phyloP scores from a whole-genome alignment of 2,113 vertebrate genomes.

The Gymnobelideus leadbeateri region DNA sequence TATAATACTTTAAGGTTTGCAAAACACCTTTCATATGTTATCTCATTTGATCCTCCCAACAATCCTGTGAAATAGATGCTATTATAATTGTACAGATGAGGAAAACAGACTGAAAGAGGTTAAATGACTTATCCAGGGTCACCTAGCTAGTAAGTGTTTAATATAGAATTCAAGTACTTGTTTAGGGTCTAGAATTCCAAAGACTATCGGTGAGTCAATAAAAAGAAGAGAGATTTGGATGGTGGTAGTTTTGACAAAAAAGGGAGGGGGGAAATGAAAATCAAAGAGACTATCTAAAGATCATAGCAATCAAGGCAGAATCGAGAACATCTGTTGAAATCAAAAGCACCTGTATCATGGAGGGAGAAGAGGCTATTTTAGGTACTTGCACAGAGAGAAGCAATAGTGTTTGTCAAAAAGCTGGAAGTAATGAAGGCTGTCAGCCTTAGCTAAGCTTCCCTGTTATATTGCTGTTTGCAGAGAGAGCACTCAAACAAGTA shows the following conservation, averaged over 20 bases:
- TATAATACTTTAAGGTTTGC: not conserved
- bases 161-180: not conserved
- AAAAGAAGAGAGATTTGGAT: not conserved
- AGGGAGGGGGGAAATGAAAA: not conserved
- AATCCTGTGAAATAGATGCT: not conserved
- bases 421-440: not conserved
- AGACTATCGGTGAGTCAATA: not conserved
- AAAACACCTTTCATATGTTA: not conserved
- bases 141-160: not conserved
- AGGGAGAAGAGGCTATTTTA: not conserved
- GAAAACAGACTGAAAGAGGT: not conserved
- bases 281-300: not conserved
- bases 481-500: slow-evolving; percentile 4
- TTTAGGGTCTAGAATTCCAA: not conserved
- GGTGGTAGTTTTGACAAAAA: no score
- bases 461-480: not conserved
- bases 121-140: not conserved
- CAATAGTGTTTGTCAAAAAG: not conserved
- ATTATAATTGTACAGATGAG: not conserved
- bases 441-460: not conserved
- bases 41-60: not conserved
- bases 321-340: not conserved
- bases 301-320: not conserved
- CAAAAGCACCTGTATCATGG: not conserved
- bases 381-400: not conserved